phyloP scores from a whole-genome alignment of 2,113 vertebrate genomes.

The Cheirogaleus medius region DNA sequence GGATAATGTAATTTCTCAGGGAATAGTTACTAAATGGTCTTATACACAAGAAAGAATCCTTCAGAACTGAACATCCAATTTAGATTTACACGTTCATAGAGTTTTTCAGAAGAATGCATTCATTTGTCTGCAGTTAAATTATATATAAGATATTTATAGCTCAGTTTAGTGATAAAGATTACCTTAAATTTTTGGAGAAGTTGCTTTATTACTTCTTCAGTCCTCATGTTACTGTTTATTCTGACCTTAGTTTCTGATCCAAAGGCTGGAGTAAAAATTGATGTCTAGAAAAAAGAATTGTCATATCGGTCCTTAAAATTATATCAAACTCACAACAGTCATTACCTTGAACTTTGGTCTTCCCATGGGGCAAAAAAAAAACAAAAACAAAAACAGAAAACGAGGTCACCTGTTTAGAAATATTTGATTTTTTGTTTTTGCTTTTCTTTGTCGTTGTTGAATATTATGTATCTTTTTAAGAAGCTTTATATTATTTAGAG shows the following conservation, averaged over 20 bases:
- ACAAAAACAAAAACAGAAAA: no score
- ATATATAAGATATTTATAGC: background rate
- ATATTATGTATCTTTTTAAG: background rate
- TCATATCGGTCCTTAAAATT: background rate
- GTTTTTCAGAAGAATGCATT: background rate
- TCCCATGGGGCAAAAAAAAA: background rate
- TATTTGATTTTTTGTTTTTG: background rate
- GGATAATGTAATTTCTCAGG: background rate
- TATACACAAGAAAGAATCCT: background rate
- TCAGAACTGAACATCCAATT: background rate
- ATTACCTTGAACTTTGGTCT: background rate
- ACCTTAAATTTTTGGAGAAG: constrained; percentile 96
- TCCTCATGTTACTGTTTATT: constrained; percentile 91
- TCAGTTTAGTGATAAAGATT: constrained; percentile 41
- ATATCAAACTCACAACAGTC: background rate
- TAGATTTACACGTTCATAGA: background rate
- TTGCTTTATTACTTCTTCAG: constrained; percentile 92
- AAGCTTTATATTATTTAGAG: background rate
- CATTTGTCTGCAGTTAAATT: background rate
- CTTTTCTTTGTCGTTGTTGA: background rate
- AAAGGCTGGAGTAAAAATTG: constrained; percentile 93
- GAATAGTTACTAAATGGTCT: background rate
- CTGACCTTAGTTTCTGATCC: constrained; percentile 93
- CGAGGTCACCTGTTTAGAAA: background rate
- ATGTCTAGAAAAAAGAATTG: constrained; percentile 86